Conservation (phyloP, 2,797 vertebrate genomes). For the Pipistrellus nathusii region DNA sequence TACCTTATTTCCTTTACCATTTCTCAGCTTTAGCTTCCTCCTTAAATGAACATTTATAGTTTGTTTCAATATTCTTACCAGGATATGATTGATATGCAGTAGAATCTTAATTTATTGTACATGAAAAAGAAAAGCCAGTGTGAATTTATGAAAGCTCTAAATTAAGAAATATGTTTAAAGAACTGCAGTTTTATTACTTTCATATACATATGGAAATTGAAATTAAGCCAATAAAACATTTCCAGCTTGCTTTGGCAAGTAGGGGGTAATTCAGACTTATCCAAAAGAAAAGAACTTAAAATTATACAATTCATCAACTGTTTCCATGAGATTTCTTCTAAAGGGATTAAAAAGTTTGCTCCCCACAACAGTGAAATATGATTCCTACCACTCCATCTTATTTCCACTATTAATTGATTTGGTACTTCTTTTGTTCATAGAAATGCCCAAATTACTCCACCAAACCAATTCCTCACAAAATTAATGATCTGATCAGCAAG, state of each 20-base stretch:
- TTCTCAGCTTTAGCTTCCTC: neutral
- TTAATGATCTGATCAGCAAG: neutral
- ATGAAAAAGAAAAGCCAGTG: constrained; percentile 61
- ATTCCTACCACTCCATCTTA: neutral
- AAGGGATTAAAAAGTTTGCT: constrained; percentile 56
- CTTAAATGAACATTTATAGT: neutral
- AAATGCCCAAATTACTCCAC: constrained; percentile 6
- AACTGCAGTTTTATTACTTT: constrained; percentile 71
- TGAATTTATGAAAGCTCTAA: constrained; percentile 72
- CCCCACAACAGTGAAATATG: neutral
- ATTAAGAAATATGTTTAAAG: constrained; percentile 71
- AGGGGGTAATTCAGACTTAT: constrained; percentile 70
- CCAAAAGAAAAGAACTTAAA: constrained; percentile 67
- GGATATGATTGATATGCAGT: constrained; percentile 22
- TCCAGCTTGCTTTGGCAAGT: constrained; percentile 67
- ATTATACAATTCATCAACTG: constrained; percentile 64
- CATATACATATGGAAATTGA: constrained; percentile 71
- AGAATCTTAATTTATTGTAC: constrained; percentile 64
- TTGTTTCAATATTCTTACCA: constrained; percentile 29
- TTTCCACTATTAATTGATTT: neutral
- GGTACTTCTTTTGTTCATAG: constrained; percentile 9
- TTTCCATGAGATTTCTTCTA: constrained; percentile 56
- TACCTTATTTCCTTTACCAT: neutral
- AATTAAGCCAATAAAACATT: constrained; percentile 82
- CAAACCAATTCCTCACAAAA: constrained; percentile 15